Percentiles rank a stretch among this genome's conserved stretches.
phyloP scores from a whole-genome alignment of 2,888 invertebrate species.

The Mermis nigrescens region DNA sequence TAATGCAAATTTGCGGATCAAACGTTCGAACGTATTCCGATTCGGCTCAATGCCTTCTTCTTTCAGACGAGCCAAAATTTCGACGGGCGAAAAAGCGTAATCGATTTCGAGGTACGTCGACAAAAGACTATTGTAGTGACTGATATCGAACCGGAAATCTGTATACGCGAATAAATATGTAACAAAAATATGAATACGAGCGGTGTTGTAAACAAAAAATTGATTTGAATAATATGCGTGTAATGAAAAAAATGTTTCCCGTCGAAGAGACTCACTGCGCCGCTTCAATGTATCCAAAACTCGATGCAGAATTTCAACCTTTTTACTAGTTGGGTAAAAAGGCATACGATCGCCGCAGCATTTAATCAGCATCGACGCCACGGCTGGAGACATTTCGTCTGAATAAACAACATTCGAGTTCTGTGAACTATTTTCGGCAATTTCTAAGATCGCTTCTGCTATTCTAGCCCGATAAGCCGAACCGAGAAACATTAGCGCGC shows the following conservation, averaged over 20 bases:
- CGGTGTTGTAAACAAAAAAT: not conserved
- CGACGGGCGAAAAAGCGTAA: constrained; percentile 56
- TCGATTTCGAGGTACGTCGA: constrained; percentile 68
- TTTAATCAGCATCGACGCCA: not conserved
- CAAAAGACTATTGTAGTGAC: constrained; percentile 68
- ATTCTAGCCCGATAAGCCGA: too few species aligned
- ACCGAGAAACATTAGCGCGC: too few species aligned
- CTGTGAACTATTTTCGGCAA: too few species aligned
- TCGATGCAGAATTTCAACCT: not conserved
- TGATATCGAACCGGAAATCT: constrained; percentile 49
- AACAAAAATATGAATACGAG: too few species aligned
- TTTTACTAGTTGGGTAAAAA: not conserved
- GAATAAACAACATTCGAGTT: too few species aligned
- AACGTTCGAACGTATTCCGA: constrained; percentile 62
- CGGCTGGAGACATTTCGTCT: not conserved
- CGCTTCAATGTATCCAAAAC: not conserved
- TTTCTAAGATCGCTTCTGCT: too few species aligned
- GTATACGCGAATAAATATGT: too few species aligned
- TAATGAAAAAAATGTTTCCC: too few species aligned
- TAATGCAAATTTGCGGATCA: constrained; percentile 61
- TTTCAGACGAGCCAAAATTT: constrained; percentile 55
- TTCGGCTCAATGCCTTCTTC: constrained; percentile 60
- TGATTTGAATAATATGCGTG: too few species aligned
- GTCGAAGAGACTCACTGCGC: too few species aligned
- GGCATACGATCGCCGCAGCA: not conserved